Evolutionary conservation across 2,797 vertebrate species (phyloP).

Genomic region (Hybognathus amarus): DNA sequence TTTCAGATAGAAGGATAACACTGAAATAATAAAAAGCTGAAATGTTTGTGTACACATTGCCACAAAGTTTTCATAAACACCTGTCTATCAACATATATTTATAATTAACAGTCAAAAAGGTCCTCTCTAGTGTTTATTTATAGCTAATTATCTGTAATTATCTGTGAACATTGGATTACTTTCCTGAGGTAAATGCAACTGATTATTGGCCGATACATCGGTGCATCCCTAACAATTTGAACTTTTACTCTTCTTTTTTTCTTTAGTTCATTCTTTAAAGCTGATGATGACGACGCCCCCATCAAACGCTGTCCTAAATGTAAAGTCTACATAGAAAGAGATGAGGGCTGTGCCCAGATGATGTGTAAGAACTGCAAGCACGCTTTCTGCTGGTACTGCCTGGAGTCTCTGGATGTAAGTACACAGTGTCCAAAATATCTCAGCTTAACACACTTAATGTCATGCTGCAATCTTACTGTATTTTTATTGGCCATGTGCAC

Average conservation of each 20-base stretch:
- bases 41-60: neutral
- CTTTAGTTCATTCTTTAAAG: constrained; percentile 80
- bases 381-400: constrained; percentile 99
- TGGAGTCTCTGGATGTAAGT: constrained; percentile 98
- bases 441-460: neutral
- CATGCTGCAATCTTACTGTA: constrained; percentile 14
- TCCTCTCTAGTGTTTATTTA: neutral
- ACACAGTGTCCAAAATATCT: constrained; percentile 7
- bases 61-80: neutral
- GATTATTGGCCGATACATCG: neutral
- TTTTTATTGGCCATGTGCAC: constrained; percentile 22
- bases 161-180: neutral
- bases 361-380: constrained; percentile 99
- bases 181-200: neutral
- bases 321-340: constrained; percentile 97
- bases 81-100: neutral
- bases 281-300: constrained; percentile 86
- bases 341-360: constrained; percentile 99
- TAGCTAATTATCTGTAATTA: neutral
- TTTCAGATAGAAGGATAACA: neutral
- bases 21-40: neutral
- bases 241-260: neutral
- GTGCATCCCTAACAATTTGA: neutral
- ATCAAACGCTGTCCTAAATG: constrained; percentile 99
- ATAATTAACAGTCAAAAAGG: neutral